Percentiles rank a stretch among this genome's conserved stretches.
Conservation (phyloP, 2,113 vertebrate species). For the Saimiri boliviensis region DNA sequence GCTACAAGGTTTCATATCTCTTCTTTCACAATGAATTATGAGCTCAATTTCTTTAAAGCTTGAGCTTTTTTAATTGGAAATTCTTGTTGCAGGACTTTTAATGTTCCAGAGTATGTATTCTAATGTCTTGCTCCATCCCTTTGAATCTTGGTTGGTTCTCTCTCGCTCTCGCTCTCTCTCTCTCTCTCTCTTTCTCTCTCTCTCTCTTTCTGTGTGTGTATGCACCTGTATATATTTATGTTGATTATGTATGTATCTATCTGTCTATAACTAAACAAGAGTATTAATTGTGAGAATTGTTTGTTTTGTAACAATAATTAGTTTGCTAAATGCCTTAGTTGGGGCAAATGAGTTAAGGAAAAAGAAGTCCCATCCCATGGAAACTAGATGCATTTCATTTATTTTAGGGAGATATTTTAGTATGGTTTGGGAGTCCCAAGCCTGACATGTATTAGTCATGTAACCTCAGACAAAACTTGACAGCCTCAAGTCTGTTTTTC, state of each 20-base stretch:
- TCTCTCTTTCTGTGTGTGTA: background rate
- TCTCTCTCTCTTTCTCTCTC: too few relatives aligned
- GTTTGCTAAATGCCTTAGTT: background rate
- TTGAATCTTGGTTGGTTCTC: background rate
- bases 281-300: background rate
- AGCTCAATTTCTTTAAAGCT: slow-evolving; percentile 22
- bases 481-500: background rate
- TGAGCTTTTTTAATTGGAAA: slow-evolving; percentile 45
- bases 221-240: background rate
- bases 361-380: background rate
- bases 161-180: too few relatives aligned
- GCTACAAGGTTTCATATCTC: background rate
- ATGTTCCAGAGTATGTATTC: background rate
- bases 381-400: background rate
- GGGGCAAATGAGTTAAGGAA: background rate
- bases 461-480: background rate
- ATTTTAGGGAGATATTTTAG: background rate
- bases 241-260: background rate
- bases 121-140: background rate
- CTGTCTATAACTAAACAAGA: background rate
- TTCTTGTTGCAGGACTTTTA: slow-evolving; percentile 11
- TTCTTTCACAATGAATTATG: slow-evolving; percentile 32
- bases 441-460: background rate
- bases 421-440: background rate
- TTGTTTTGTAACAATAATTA: background rate